Evolutionary conservation across 2,113 vertebrate genomes (phyloP).

Genomic region (Leiothrix lutea): DNA sequence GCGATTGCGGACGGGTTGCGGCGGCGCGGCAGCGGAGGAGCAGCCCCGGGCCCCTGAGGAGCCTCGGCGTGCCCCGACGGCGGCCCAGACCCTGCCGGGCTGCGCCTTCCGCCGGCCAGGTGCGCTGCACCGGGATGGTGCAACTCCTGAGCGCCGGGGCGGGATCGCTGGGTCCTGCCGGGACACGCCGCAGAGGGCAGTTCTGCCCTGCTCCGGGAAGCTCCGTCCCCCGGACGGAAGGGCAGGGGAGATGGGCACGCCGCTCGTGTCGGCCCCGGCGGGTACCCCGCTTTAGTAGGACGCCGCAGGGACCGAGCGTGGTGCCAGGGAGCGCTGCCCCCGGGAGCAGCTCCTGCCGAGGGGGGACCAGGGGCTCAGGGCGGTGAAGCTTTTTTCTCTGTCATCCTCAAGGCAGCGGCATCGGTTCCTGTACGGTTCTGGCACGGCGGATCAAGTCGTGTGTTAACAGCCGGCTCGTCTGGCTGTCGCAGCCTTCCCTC

Average conservation of each 20-base stretch:
- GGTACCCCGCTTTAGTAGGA: neutral
- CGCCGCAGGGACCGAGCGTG: neutral
- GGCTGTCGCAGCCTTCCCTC: neutral
- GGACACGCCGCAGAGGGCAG: neutral
- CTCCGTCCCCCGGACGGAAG: neutral
- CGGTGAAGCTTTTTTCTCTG: neutral
- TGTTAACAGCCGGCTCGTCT: neutral
- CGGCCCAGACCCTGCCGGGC: neutral
- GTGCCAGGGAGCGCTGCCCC: neutral
- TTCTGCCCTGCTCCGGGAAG: neutral
- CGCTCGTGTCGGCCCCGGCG: neutral
- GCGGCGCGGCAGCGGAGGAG: too few relatives aligned
- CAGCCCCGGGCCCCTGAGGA: too few relatives aligned
- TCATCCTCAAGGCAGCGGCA: neutral
- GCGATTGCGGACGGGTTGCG: too few relatives aligned
- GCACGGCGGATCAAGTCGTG: neutral
- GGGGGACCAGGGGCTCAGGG: neutral
- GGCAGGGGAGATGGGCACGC: neutral
- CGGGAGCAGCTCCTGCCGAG: neutral
- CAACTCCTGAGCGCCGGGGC: neutral
- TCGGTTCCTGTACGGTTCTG: accelerated
- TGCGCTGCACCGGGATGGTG: neutral
- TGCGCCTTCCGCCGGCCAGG: neutral
- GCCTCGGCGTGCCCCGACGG: neutral
- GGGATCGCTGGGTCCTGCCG: neutral